phyloP scores from a whole-genome alignment of 2,113 vertebrate species.

The Axis porcinus region DNA sequence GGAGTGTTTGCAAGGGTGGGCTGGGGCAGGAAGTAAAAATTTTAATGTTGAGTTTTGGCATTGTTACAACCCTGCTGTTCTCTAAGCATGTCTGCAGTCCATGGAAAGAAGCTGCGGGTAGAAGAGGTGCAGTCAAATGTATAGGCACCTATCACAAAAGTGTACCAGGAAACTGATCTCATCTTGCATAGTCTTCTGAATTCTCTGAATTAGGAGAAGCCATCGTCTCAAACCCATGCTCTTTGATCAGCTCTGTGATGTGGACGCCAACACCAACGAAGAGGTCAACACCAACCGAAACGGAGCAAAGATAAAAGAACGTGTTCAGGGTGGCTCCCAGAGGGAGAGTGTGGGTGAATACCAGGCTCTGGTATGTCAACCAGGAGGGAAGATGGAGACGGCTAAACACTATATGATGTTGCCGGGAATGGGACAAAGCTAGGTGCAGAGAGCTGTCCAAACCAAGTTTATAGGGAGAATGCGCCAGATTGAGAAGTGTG shows the following conservation, averaged over 20 bases:
- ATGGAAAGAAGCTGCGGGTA: neutral
- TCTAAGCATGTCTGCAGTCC: neutral
- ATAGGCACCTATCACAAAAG: neutral
- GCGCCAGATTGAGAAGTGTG: neutral
- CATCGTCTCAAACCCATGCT: neutral
- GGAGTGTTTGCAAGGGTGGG: neutral
- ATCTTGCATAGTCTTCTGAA: neutral
- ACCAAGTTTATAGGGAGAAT: neutral
- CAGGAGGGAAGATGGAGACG: neutral
- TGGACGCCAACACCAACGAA: neutral
- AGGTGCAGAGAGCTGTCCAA: neutral
- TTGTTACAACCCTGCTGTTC: neutral
- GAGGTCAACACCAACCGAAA: neutral
- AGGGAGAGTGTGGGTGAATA: neutral
- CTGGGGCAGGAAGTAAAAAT: neutral
- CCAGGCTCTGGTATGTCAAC: neutral
- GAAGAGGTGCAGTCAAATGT: neutral
- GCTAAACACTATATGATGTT: neutral
- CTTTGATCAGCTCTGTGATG: neutral
- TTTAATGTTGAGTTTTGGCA: neutral
- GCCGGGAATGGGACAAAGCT: neutral
- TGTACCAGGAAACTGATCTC: neutral
- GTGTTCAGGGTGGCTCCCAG: neutral
- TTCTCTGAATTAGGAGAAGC: neutral
- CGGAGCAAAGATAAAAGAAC: neutral